Percentiles rank a stretch among this genome's conserved stretches.
Evolutionary conservation across 2,888 invertebrate species (phyloP).

Genomic region (Chrysodeixis includens): DNA sequence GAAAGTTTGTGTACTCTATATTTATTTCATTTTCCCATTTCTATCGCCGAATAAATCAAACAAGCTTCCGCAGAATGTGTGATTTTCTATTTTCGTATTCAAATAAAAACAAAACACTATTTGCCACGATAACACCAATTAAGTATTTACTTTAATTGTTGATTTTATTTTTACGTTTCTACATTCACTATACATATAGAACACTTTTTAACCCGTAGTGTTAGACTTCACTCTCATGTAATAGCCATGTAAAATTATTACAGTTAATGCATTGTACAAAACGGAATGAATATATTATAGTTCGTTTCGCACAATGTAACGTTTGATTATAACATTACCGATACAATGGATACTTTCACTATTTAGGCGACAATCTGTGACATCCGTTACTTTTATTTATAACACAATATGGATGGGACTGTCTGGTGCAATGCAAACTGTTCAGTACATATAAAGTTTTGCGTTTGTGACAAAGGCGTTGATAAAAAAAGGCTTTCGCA

Average conservation of each 20-base stretch:
- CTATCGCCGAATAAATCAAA: neutral
- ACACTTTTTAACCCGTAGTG: neutral
- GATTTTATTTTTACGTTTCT: too few species aligned
- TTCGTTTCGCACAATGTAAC: slow-evolving; percentile 59
- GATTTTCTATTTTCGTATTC: neutral
- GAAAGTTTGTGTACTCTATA: slow-evolving; percentile 24
- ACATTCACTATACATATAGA: neutral
- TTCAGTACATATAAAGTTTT: neutral
- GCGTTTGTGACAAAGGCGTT: neutral
- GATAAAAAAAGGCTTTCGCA: neutral
- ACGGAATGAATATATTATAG: slow-evolving; percentile 57
- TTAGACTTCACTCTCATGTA: slow-evolving; percentile 3
- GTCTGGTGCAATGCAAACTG: slow-evolving; percentile 8
- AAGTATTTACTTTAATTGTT: neutral
- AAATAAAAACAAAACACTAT: neutral
- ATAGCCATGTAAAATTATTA: slow-evolving; percentile 23
- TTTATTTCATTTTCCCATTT: neutral
- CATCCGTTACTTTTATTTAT: slow-evolving; percentile 66
- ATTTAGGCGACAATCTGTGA: slow-evolving; percentile 66
- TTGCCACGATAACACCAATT: neutral
- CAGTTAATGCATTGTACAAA: slow-evolving; percentile 26
- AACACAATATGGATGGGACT: slow-evolving; percentile 37
- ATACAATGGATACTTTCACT: slow-evolving; percentile 69
- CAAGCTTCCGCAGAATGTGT: neutral
- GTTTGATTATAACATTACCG: slow-evolving; percentile 63